Percentiles rank a stretch among this genome's conserved stretches.
phyloP scores from a whole-genome alignment of 2,797 vertebrate genomes.

The Bradypodion pumilum region DNA sequence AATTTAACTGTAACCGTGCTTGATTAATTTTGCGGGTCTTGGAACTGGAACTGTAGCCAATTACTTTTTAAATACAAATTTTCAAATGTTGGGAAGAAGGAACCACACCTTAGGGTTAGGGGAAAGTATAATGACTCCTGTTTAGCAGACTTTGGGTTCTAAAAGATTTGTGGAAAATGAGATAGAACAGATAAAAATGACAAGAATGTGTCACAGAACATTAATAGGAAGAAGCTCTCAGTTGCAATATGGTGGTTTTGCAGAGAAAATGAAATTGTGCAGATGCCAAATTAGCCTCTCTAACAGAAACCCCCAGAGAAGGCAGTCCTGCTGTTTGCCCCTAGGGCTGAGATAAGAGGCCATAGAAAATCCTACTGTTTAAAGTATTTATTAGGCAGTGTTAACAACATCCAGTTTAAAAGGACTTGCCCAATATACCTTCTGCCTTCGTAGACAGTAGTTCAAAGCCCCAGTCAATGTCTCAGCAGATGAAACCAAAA shows the following conservation, averaged over 20 bases:
- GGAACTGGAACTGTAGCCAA: neutral
- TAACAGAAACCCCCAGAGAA: constrained; percentile 27
- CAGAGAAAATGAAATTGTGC: constrained; percentile 52
- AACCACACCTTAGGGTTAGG: neutral
- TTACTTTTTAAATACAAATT: neutral
- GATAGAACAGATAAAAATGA: too few relatives aligned
- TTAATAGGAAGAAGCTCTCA: constrained; percentile 7
- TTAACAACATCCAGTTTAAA: constrained; percentile 63
- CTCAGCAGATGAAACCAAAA: constrained; percentile 45
- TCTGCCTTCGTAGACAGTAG: constrained; percentile 42
- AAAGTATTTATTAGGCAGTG: constrained; percentile 63
- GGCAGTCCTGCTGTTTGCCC: constrained; percentile 65
- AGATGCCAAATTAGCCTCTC: constrained; percentile 45
- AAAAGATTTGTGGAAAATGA: neutral
- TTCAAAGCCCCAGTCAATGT: neutral
- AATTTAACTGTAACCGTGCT: too few relatives aligned
- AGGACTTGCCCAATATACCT: constrained; percentile 57
- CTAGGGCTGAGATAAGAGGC: constrained; percentile 63
- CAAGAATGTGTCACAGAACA: too few relatives aligned
- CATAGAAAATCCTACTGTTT: constrained; percentile 53
- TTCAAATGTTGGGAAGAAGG: neutral
- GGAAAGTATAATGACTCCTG: neutral
- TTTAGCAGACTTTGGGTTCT: neutral
- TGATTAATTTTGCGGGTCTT: too few relatives aligned
- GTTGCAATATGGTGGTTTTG: constrained; percentile 44